Conservation (phyloP, 2,888 invertebrate species). For the Callosobruchus maculatus region DNA sequence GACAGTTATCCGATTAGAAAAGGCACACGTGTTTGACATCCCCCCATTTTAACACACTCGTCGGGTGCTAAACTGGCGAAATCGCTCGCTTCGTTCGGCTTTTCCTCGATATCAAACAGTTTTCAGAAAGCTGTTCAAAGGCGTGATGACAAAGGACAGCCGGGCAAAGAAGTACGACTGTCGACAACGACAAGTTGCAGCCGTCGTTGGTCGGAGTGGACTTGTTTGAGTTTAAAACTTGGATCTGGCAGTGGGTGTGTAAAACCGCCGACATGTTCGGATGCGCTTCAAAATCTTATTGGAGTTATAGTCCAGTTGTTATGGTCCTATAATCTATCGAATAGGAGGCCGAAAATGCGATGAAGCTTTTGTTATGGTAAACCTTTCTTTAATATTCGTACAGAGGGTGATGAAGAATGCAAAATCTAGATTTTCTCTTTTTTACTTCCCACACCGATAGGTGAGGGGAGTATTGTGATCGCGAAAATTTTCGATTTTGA, state of each 20-base stretch:
- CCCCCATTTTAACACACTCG: background rate
- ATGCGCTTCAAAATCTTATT: background rate
- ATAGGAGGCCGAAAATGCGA: too few relatives aligned
- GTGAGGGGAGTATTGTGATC: too few relatives aligned
- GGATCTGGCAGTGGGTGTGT: background rate
- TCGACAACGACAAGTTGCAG: background rate
- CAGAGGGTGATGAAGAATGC: too few relatives aligned
- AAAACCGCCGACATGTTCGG: background rate
- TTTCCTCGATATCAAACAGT: background rate
- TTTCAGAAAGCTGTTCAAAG: background rate
- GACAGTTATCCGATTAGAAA: too few relatives aligned
- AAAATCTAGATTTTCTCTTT: too few relatives aligned
- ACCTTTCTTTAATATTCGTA: too few relatives aligned
- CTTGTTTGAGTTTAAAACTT: background rate
- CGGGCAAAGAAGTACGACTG: background rate
- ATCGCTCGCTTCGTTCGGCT: background rate
- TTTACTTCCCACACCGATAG: too few relatives aligned
- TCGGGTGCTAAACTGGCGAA: background rate
- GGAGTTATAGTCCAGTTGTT: background rate
- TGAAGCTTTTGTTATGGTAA: too few relatives aligned
- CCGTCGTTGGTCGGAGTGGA: background rate
- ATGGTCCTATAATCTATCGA: too few relatives aligned
- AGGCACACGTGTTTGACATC: too few relatives aligned
- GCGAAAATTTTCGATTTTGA: too few relatives aligned
- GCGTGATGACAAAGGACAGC: background rate